Evolutionary conservation across 2,797 vertebrate genomes (phyloP).

Genomic region (Enteromius thamalakanensis): DNA sequence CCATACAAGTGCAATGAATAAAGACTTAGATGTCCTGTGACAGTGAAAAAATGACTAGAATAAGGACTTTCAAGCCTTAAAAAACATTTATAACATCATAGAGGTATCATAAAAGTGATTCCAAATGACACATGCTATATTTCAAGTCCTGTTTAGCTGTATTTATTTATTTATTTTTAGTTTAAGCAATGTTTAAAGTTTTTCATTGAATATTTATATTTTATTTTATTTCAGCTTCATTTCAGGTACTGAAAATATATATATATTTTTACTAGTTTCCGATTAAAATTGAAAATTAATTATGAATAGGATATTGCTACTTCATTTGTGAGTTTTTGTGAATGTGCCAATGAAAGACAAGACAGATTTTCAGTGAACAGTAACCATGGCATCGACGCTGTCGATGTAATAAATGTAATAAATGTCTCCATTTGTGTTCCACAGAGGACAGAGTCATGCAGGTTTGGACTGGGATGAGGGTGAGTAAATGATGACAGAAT

Average conservation of each 20-base stretch:
- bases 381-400: not conserved
- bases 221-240: not conserved
- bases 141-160: not conserved
- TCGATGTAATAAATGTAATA: too few species aligned
- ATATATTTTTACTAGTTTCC: not conserved
- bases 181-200: not conserved
- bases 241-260: not conserved
- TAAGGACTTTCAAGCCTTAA: not conserved
- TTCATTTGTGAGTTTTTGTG: not conserved
- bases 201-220: not conserved
- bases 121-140: not conserved
- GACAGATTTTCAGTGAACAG: not conserved
- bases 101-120: not conserved
- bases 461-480: not conserved
- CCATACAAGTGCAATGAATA: not conserved
- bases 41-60: too few species aligned
- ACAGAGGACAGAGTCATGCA: not conserved
- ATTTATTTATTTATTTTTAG: too few species aligned
- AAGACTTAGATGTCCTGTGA: not conserved
- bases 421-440: not conserved
- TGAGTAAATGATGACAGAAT: conserved; percentile 13
- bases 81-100: not conserved
- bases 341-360: not conserved
- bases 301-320: not conserved
- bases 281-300: not conserved